Evolutionary conservation across 2,888 invertebrate genomes (phyloP).

Genomic region (Protophormia terraenovae): DNA sequence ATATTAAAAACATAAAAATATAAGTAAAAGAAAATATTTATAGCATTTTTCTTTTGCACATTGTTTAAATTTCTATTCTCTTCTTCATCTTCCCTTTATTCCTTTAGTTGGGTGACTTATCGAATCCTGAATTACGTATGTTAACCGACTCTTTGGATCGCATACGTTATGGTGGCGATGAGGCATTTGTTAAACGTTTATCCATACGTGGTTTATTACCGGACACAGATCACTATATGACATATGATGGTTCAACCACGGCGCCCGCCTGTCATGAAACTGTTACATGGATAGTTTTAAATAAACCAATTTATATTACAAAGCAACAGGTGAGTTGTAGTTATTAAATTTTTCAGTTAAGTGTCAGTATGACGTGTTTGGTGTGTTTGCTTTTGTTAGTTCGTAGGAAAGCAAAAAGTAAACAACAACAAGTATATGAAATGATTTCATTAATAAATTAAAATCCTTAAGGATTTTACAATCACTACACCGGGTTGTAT

Average conservation of each 20-base stretch:
- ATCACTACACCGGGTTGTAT: background rate
- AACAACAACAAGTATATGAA: background rate
- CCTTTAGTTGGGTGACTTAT: conserved; percentile 95
- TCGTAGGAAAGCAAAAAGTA: background rate
- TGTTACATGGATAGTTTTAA: conserved; percentile 98
- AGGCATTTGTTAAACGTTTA: conserved; percentile 91
- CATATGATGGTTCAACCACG: conserved; percentile 98
- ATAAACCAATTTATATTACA: conserved; percentile 98
- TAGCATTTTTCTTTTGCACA: background rate
- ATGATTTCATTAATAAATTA: conserved; percentile 16
- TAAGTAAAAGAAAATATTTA: conserved; percentile 29
- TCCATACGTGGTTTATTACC: conserved; percentile 94
- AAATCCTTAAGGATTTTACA: conserved; percentile 14
- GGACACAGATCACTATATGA: conserved; percentile 97
- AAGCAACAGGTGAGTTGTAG: conserved; percentile 95
- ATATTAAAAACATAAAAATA: conserved; percentile 9
- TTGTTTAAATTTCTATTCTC: background rate
- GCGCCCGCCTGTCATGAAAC: conserved; percentile 99
- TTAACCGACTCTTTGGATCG: conserved; percentile 95
- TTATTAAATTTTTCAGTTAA: background rate
- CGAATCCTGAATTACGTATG: conserved; percentile 94
- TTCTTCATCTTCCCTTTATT: too few species aligned
- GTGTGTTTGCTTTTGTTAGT: background rate
- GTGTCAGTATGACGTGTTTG: background rate
- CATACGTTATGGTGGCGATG: conserved; percentile 94